Percentiles rank a stretch among this genome's conserved stretches.
phyloP scores from a whole-genome alignment of 35 echinoderm and acorn worm genomes.

The Hemicentrotus pulcherrimus region DNA sequence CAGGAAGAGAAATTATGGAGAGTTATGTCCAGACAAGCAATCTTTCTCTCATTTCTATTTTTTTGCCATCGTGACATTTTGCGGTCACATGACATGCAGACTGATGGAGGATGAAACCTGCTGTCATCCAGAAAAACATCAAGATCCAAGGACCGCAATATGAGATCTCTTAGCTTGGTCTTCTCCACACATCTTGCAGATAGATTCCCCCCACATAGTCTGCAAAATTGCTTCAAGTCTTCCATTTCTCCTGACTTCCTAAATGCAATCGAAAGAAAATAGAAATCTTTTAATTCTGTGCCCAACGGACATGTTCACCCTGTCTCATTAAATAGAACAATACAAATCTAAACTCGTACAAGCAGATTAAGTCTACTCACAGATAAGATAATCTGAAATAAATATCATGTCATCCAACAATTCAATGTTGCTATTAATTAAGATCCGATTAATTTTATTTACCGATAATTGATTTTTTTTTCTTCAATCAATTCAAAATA shows the following conservation, averaged over 20 bases:
- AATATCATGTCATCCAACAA: background rate
- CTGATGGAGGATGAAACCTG: background rate
- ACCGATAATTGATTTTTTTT: too few species aligned
- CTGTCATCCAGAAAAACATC: background rate
- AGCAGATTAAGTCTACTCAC: too few species aligned
- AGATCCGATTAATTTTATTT: background rate
- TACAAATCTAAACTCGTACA: too few species aligned
- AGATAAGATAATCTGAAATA: background rate
- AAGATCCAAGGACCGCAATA: background rate
- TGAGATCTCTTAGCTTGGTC: background rate
- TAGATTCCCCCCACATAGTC: background rate
- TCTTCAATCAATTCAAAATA: too few species aligned
- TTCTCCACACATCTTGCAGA: background rate
- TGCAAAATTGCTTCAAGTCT: background rate
- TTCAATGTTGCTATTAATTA: background rate
- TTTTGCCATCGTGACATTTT: slow-evolving; percentile 1
- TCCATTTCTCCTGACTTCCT: background rate
- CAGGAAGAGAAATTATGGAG: background rate
- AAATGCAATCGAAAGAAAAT: background rate
- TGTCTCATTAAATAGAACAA: too few species aligned
- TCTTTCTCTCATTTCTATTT: background rate
- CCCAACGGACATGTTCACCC: background rate
- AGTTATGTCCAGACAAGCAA: background rate
- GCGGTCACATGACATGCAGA: slow-evolving; percentile 26
- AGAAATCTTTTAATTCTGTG: too few species aligned